Base-by-base conservation (phyloP, 2,888 invertebrate genomes). In the Cantharis rufa region DNA sequence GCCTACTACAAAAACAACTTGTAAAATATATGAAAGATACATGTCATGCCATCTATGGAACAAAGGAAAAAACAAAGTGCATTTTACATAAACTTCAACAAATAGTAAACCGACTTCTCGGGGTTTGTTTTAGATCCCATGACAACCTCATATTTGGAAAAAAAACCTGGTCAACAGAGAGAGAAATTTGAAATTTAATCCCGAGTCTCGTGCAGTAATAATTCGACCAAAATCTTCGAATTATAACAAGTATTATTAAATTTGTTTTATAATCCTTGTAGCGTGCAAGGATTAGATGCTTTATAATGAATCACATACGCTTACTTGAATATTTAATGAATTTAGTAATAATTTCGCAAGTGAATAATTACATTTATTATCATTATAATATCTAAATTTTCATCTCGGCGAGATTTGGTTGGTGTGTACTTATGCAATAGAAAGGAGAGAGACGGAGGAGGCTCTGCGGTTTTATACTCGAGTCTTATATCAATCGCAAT, bases 401-500 rank as follows among this genome's bases (percentile, higher is more conserved):
- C 64, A 21, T 21, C 18, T 66, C n/a, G 0, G n/a, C 13, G 48
- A 48, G 48, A 48, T 48, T 48, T 48, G n/a, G n/a, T 1, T 48
- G 48, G 48, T n/a, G n/a, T 5, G 48, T n/a, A n/a, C 48, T n/a
- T 48, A 48, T 21, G n/a, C 24, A 66, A 66, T 66, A 66, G 64
- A 21, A 15, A 9, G 10, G 64, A 66, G 64, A 9, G 21, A 21
- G 72, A 76, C 24, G 27, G 3, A 10, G 27, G 61, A 72, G 70
- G 62, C 69, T 61, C 10, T 63, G 70, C 27, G 72, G 69, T 61
- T 72, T 24, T 21, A 72, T 27, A 72, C 69, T 76, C 69, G 15
- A 64, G 74, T 28, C 71, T 79, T 81, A 82, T 82, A 83, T 83
- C 83, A 82, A 83, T 84, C 84, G 83, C 82, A 72, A 76, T 75